These are phyloP conservation scores for Scophthalmus maximus DNA, from an alignment of 2,113 vertebrate genomes.

Conservation along the genomic window DNA sequence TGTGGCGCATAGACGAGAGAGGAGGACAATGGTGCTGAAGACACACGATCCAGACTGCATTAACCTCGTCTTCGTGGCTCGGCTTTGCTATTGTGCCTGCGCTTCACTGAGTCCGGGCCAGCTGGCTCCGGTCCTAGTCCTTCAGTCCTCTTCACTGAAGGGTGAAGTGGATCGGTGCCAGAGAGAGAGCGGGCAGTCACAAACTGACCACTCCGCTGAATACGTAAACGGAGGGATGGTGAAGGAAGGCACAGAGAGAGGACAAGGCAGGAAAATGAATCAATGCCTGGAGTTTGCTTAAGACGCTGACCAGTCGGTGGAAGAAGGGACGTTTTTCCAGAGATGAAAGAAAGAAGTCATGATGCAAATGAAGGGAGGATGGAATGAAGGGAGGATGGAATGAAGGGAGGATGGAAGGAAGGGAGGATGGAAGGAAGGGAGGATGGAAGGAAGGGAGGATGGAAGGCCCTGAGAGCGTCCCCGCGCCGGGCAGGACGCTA, in stretches of 20 bases:
- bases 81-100: constrained; percentile 60
- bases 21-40: constrained; percentile 54
- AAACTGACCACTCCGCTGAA: constrained; percentile 37
- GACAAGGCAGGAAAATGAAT: constrained; percentile 35
- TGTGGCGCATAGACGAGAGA: constrained; percentile 43
- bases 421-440: too few species aligned
- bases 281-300: constrained; percentile 13
- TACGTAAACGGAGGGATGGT: constrained; percentile 21
- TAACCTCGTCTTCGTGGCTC: constrained; percentile 45
- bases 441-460: constrained; percentile 21
- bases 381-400: too few species aligned
- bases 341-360: constrained; percentile 6
- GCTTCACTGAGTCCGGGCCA: constrained; percentile 57
- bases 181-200: constrained; percentile 43
- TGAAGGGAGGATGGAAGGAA: too few species aligned
- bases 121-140: constrained; percentile 70
- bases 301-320: constrained; percentile 21
- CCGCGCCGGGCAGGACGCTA: constrained; percentile 26
- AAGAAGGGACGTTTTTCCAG: background rate
- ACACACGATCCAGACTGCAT: constrained; percentile 58
- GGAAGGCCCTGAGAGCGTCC: constrained; percentile 4
- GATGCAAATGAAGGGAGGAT: constrained; percentile 28
- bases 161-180: constrained; percentile 57
- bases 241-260: constrained; percentile 12
- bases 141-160: constrained; percentile 68